Evolutionary conservation across 2,888 invertebrate genomes (phyloP), one percentile per base, ranked within the genome.

Genomic region (Machimus atricapillus): DNA sequence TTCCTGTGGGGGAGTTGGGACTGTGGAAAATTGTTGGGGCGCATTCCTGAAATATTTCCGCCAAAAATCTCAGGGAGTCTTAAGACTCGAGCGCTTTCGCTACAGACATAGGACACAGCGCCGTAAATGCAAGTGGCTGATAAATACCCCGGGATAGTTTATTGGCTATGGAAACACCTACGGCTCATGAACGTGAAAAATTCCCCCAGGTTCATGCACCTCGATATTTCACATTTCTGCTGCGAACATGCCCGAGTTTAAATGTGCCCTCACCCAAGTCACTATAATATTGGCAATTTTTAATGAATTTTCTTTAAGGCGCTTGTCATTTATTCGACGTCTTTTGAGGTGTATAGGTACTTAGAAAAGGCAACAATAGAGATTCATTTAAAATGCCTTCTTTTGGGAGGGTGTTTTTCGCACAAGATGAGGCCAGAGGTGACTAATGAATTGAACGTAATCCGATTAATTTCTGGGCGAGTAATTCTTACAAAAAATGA

Each of bases 21-120:
- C 4, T 66, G 27, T 8, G 23, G 27, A 7, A 27, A 8, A 16
- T 27, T 19, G 23, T 23, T 46, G 43, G 43, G 4, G 78, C 27
- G n/a, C 81, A 81, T 52, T 81, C 81, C 56, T 81, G 56, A 56
- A 81, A 81, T 81, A 81, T 27, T 81, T 81, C 81, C 81, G 81
- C 52, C 81, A 81, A 81, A 74, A 81, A 81, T 81, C 81, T 81
- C 81, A 81, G 81, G 56, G 23, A 16, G 52, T n/a, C 27, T 56
- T 31, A 78, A 43, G 78, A 46, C n/a, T 78, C 23, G 43, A 66
- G 2, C 14, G 8, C 43, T 23, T 16, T 16, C 23, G 52, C 46
- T 31, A n/a, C n/a, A 34, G 31, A 81, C 27, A 56, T 37, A 31
- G 9, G 46, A 12, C 12, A 43, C 43, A 16, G 14, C 43, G 46